These are phyloP conservation scores for Nothura maculosa DNA, from an alignment of 2,797 vertebrate genomes.

Conservation along the genomic window DNA sequence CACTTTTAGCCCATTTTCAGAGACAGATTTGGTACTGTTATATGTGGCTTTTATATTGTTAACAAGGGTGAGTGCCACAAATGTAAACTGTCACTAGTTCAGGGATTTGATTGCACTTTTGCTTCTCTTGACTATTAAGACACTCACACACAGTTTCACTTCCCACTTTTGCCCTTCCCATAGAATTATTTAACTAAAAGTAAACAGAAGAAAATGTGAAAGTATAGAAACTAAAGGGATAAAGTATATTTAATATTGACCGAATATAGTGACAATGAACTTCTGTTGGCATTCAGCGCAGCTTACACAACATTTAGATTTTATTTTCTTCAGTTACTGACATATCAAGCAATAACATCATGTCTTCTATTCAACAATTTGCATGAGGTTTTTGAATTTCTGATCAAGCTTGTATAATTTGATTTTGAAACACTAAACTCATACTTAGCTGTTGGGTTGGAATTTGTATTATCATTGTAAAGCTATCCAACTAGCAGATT, in stretches of 20 bases:
- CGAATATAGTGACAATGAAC: constrained; percentile 23
- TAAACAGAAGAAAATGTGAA: constrained; percentile 75
- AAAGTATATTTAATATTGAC: constrained; percentile 72
- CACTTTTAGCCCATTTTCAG: constrained; percentile 34
- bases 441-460: constrained; percentile 33
- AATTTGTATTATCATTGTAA: constrained; percentile 60
- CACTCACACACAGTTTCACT: background rate
- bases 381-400: constrained; percentile 62
- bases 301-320: constrained; percentile 32
- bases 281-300: constrained; percentile 69
- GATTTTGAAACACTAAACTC: constrained; percentile 64
- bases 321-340: constrained; percentile 68
- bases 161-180: constrained; percentile 40
- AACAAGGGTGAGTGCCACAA: constrained; percentile 48
- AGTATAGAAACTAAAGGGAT: constrained; percentile 65
- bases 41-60: constrained; percentile 10
- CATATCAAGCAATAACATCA: constrained; percentile 74
- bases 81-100: constrained; percentile 69
- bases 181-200: constrained; percentile 76
- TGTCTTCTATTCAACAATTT: constrained; percentile 29
- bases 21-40: constrained; percentile 58
- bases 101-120: constrained; percentile 84
- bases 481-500: constrained; percentile 60
- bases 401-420: constrained; percentile 50
- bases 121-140: constrained; percentile 71